A percentile compares a stretch with the other conserved stretches of the same genome.
These are phyloP conservation scores for Drosophila nigromelanica DNA, from an alignment of 1,140 invertebrate genomes.

Conservation along the genomic window DNA sequence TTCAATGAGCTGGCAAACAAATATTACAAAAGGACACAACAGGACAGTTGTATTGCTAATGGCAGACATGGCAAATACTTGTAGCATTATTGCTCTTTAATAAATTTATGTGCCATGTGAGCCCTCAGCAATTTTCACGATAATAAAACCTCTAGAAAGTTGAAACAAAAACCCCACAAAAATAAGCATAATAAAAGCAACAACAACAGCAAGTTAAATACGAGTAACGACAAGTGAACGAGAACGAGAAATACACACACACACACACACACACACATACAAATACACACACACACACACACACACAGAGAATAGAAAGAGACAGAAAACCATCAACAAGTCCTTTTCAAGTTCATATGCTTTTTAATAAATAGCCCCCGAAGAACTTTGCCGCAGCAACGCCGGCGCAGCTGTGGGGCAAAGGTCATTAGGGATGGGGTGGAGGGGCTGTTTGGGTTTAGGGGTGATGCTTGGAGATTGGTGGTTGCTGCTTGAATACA, in stretches of 20 bases:
- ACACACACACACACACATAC: constrained; percentile 21
- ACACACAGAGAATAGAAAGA: constrained; percentile 27
- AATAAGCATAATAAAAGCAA: constrained; percentile 75
- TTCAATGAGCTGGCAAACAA: constrained; percentile 6
- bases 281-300: constrained; percentile 20
- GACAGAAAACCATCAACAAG: constrained; percentile 69
- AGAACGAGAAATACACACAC: constrained; percentile 33
- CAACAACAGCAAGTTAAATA: constrained; percentile 60
- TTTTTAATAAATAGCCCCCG: constrained; percentile 82
- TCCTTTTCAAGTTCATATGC: constrained; percentile 81
- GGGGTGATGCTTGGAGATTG: background rate
- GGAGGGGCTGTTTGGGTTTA: background rate
- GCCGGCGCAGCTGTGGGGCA: constrained; percentile 15
- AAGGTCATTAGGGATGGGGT: constrained; percentile 1
- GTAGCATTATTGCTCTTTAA: constrained; percentile 54
- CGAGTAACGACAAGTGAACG: constrained; percentile 41
- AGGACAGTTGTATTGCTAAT: constrained; percentile 10
- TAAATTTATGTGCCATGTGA: constrained; percentile 68
- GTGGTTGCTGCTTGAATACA: constrained; percentile 43
- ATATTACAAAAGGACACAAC: background rate
- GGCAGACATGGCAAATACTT: constrained; percentile 29
- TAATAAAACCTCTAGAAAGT: constrained; percentile 61
- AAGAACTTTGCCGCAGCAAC: constrained; percentile 61
- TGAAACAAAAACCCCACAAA: constrained; percentile 59
- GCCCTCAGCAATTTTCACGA: constrained; percentile 48